A percentile compares a stretch with the other conserved stretches of the same genome.
Evolutionary conservation across 2,113 vertebrate species (phyloP).

Genomic region (Psilopogon haemacephalus): DNA sequence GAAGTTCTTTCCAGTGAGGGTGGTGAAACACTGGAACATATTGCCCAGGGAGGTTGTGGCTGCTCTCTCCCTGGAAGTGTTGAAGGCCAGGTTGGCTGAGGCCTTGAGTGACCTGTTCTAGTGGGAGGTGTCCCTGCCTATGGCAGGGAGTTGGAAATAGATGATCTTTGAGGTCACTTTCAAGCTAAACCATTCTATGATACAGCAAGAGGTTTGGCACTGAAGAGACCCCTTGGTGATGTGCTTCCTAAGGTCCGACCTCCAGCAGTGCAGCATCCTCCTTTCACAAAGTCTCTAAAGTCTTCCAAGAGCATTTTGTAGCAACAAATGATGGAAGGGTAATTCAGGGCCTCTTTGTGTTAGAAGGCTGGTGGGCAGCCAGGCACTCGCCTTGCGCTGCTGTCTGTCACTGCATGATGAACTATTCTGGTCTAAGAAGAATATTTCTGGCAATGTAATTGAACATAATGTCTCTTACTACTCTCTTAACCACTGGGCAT

Average conservation of each 20-base stretch:
- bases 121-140: no score
- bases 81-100: no score
- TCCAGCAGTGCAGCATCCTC: neutral
- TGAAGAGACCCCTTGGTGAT: neutral
- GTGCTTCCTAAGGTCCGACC: neutral
- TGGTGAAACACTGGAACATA: no score
- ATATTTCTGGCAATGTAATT: neutral
- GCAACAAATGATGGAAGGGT: neutral
- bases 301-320: neutral
- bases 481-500: neutral
- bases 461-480: neutral
- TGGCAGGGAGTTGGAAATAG: no score
- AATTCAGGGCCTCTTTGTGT: neutral
- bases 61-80: no score
- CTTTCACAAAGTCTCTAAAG: neutral
- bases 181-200: no score
- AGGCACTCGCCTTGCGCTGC: neutral
- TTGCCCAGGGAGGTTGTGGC: no score
- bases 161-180: no score
- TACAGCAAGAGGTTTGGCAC: no score
- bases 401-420: rapidly evolving
- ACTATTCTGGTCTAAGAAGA: rapidly evolving
- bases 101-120: no score
- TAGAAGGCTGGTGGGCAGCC: neutral
- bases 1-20: no score